A percentile compares a stretch with the other conserved stretches of the same genome.
phyloP scores from a whole-genome alignment of 2,888 invertebrate species.

The Ceriagrion tenellum region DNA sequence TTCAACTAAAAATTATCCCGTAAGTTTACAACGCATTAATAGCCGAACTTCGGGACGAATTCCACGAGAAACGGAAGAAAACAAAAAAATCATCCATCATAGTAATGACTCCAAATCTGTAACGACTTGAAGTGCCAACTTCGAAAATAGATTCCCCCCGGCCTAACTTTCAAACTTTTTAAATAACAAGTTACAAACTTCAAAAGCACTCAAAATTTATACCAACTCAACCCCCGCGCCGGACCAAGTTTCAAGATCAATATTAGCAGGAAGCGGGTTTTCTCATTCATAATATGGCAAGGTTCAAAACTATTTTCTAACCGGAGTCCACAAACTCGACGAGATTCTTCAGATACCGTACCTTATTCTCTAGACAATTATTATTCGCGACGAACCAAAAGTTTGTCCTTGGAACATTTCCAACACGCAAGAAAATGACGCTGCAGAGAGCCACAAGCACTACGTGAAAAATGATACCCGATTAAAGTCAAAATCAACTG shows the following conservation, averaged over 20 bases:
- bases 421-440: neutral
- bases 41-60: neutral
- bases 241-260: slow-evolving; percentile 36
- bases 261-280: slow-evolving; percentile 42
- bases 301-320: neutral
- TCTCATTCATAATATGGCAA: slow-evolving; percentile 33
- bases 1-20: no score
- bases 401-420: slow-evolving; percentile 29
- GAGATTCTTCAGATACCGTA: slow-evolving; percentile 47
- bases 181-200: slow-evolving; percentile 27
- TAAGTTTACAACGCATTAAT: neutral
- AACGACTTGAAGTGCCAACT: slow-evolving; percentile 37
- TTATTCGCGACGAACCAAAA: neutral
- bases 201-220: slow-evolving; percentile 33
- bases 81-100: slow-evolving; percentile 27
- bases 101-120: slow-evolving; percentile 24
- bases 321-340: neutral
- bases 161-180: slow-evolving; percentile 10
- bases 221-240: slow-evolving; percentile 14
- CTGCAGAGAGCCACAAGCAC: neutral
- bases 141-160: neutral
- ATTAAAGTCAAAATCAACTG: neutral
- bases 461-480: neutral
- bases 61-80: neutral
- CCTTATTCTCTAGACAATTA: slow-evolving; percentile 26